A percentile compares a stretch with the other conserved stretches of the same genome.
These are phyloP conservation scores for Catalaphyllia jardinei DNA, from an alignment of 64 coral and sea anemone genomes.

Conservation along the genomic window DNA sequence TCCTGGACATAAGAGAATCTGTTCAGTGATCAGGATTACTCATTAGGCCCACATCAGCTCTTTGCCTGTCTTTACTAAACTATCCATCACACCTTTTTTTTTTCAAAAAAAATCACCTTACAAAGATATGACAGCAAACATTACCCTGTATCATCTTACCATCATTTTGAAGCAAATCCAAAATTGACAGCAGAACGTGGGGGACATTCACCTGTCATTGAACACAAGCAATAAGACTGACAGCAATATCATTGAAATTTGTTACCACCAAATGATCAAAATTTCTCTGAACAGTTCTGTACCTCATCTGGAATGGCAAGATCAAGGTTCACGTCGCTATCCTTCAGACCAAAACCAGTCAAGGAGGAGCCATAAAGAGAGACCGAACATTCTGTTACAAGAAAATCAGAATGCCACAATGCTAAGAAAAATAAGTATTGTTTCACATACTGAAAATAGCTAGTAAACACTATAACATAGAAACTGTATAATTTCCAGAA, in stretches of 20 bases:
- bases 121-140: neutral
- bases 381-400: constrained; percentile 59
- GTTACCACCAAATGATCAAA: neutral
- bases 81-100: no score
- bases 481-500: no score
- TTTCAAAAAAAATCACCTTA: neutral
- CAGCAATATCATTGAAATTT: neutral
- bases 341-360: constrained; percentile 84
- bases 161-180: constrained; percentile 42
- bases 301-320: constrained; percentile 71
- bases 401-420: neutral
- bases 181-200: constrained; percentile 42
- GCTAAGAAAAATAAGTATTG: no score
- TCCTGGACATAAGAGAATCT: no score
- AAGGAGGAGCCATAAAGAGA: constrained; percentile 78
- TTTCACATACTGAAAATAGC: no score
- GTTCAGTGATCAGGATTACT: no score
- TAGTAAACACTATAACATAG: no score
- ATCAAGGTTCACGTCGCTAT: constrained; percentile 86
- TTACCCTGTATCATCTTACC: neutral
- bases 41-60: no score
- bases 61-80: no score
- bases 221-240: neutral
- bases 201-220: constrained; percentile 23
- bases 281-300: neutral